Evolutionary conservation across 37 sponge, comb jelly and placozoan genomes (phyloP).

Genomic region (Spongia lamella): DNA sequence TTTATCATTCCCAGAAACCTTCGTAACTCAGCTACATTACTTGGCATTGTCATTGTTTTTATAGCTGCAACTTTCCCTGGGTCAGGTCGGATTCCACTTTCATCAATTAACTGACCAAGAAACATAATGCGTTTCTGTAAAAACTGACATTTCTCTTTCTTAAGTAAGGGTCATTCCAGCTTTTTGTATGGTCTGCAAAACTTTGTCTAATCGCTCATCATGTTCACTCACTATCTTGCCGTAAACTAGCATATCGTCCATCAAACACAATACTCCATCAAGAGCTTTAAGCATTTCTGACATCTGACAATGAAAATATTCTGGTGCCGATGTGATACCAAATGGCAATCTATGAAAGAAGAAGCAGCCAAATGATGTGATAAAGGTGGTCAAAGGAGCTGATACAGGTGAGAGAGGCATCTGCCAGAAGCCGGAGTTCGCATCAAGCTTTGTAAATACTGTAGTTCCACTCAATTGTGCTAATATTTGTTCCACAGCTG

Average conservation of each 20-base stretch:
- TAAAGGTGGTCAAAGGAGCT: too few species aligned
- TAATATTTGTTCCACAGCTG: too few species aligned
- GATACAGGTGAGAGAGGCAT: too few species aligned
- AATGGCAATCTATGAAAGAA: too few species aligned
- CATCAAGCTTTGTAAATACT: too few species aligned
- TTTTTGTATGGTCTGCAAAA: conserved; percentile 11
- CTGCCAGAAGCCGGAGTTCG: too few species aligned
- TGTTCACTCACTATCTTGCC: conserved; percentile 24
- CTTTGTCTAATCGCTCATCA: conserved; percentile 34
- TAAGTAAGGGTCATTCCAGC: conserved; percentile 36
- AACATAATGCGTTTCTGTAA: not conserved
- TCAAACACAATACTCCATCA: conserved; percentile 34
- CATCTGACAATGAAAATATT: conserved; percentile 44
- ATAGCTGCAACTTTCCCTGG: conserved; percentile 30
- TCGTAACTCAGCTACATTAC: conserved; percentile 2
- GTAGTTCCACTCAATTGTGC: too few species aligned
- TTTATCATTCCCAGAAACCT: conserved; percentile 31
- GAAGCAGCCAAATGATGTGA: too few species aligned
- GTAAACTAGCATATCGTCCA: conserved; percentile 34
- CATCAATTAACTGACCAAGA: conserved; percentile 23
- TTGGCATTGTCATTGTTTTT: not conserved
- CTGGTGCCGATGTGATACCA: too few species aligned
- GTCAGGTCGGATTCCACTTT: conserved; percentile 8
- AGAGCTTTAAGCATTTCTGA: conserved; percentile 11
- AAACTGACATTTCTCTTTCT: conserved; percentile 18